Evolutionary conservation across 1,140 invertebrate species (phyloP).

Genomic region (Triops cancriformis): DNA sequence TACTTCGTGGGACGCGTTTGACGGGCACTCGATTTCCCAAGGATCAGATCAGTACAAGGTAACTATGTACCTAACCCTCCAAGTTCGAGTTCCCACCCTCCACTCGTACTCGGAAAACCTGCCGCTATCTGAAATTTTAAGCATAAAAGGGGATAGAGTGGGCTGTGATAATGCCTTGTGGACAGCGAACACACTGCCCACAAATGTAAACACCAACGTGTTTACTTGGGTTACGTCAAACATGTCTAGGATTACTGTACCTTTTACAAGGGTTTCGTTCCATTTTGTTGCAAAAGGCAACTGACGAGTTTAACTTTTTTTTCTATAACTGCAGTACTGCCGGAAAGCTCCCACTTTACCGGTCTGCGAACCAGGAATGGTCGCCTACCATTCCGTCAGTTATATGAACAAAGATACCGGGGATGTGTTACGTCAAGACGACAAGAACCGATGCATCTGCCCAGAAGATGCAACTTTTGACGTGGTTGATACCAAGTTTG

Average conservation of each 20-base stretch:
- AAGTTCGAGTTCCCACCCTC: background rate
- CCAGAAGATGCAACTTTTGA: slow-evolving; percentile 33
- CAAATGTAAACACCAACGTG: too few relatives aligned
- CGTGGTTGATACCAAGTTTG: slow-evolving; percentile 32
- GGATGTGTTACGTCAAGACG: slow-evolving; percentile 30
- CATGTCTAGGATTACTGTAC: too few relatives aligned
- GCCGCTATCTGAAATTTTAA: background rate
- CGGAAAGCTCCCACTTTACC: slow-evolving; percentile 28
- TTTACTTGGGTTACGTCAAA: too few relatives aligned
- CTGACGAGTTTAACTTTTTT: background rate
- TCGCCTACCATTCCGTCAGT: slow-evolving; percentile 33
- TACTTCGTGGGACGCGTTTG: slow-evolving; percentile 37
- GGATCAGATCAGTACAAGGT: slow-evolving; percentile 43
- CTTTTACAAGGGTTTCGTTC: background rate
- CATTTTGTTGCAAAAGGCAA: background rate
- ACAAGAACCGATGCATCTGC: slow-evolving; percentile 35
- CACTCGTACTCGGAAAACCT: background rate
- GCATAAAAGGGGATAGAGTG: background rate
- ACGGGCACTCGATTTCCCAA: slow-evolving; percentile 39
- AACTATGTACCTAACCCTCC: slow-evolving; percentile 7
- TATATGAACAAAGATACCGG: slow-evolving; percentile 32
- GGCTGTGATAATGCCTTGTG: too few relatives aligned
- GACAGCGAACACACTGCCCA: too few relatives aligned
- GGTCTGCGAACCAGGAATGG: slow-evolving; percentile 29
- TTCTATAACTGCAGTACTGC: slow-evolving; percentile 33